Conservation (phyloP, 2,113 vertebrate genomes). For the Tor tambroides region DNA sequence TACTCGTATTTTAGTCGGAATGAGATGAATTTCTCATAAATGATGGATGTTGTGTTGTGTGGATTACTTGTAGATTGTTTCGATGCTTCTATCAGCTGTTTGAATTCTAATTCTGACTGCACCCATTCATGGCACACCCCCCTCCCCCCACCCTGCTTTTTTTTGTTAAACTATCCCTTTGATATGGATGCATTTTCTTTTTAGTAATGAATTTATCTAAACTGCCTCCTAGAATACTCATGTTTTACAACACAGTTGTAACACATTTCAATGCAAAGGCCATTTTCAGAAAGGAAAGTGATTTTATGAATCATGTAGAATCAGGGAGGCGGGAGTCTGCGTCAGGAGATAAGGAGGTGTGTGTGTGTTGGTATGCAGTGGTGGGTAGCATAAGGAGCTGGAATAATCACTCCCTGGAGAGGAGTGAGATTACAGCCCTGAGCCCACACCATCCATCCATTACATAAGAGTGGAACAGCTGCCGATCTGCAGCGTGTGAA, state of each 20-base stretch:
- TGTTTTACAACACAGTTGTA: not conserved
- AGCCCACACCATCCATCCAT: conserved; percentile 71
- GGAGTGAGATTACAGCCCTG: conserved; percentile 61
- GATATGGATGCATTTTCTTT: not conserved
- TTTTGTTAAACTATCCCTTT: not conserved
- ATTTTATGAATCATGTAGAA: conserved; percentile 55
- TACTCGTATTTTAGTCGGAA: too few relatives aligned
- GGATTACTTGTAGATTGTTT: too few relatives aligned
- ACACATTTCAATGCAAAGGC: not conserved
- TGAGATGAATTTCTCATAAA: too few relatives aligned
- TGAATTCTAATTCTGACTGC: not conserved
- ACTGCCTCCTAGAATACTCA: not conserved
- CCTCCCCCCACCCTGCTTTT: fast-evolving
- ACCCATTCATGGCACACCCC: not conserved
- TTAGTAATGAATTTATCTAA: not conserved
- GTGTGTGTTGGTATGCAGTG: conserved; percentile 60
- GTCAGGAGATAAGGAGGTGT: conserved; percentile 59
- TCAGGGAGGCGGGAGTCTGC: conserved; percentile 52
- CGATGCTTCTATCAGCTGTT: too few relatives aligned
- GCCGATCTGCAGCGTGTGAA: conserved; percentile 58
- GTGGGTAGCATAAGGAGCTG: conserved; percentile 60
- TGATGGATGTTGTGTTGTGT: too few relatives aligned
- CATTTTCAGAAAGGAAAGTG: conserved; percentile 12
- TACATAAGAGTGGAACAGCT: conserved; percentile 65
- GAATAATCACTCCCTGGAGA: conserved; percentile 65